Evolutionary conservation across 2,888 invertebrate species (phyloP).

Genomic region (Phoronis australis): DNA sequence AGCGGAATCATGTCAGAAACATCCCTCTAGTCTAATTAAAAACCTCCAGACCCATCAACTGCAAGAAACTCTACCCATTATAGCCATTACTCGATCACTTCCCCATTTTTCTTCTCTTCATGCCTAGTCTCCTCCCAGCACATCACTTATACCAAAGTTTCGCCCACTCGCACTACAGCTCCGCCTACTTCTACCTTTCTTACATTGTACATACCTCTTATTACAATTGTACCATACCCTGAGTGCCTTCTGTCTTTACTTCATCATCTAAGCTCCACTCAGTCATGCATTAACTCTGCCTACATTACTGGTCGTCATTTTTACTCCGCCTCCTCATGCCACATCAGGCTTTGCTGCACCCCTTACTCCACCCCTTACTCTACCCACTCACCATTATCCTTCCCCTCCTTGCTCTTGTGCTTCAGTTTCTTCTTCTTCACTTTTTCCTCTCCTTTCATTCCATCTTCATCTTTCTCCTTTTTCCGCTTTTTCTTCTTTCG

Average conservation of each 20-base stretch:
- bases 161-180: too few relatives aligned
- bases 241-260: too few relatives aligned
- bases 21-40: too few relatives aligned
- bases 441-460: slow-evolving; percentile 19
- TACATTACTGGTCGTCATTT: slow-evolving; percentile 21
- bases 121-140: too few relatives aligned
- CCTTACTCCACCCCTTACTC: neutral
- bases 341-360: neutral
- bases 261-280: slow-evolving; percentile 23
- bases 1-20: too few relatives aligned
- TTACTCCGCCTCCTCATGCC: neutral
- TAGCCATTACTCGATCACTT: slow-evolving; percentile 8
- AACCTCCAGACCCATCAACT: neutral
- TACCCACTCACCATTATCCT: slow-evolving; percentile 19
- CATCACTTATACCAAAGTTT: too few relatives aligned
- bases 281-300: slow-evolving; percentile 30
- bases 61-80: neutral
- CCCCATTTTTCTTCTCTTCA: slow-evolving; percentile 26
- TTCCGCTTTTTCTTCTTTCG: slow-evolving; percentile 32
- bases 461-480: slow-evolving; percentile 16
- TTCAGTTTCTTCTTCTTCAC: slow-evolving; percentile 22
- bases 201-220: too few relatives aligned
- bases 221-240: too few relatives aligned
- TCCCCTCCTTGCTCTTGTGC: slow-evolving; percentile 30
- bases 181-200: too few relatives aligned